phyloP scores from a whole-genome alignment of 2,888 invertebrate genomes.

The Ennomos quercinarius region DNA sequence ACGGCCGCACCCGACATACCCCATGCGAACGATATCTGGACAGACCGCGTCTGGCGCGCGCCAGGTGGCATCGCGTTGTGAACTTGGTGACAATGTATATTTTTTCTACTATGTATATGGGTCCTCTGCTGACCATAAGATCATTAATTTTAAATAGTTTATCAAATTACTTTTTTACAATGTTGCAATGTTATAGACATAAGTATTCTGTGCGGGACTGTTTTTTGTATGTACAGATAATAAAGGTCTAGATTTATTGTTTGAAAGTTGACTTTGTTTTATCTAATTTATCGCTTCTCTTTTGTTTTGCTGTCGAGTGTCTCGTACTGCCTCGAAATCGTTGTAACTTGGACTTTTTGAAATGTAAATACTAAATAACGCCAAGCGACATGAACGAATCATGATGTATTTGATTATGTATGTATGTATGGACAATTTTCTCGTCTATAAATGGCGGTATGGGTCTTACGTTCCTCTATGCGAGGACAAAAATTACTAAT shows the following conservation, averaged over 20 bases:
- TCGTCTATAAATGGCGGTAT: constrained; percentile 41
- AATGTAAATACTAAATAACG: constrained; percentile 70
- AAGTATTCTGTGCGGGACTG: constrained; percentile 63
- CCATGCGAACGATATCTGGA: constrained; percentile 3
- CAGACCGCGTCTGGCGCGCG: constrained; percentile 26
- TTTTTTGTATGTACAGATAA: constrained; percentile 64
- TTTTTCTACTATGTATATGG: constrained; percentile 82
- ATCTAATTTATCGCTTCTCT: constrained; percentile 36
- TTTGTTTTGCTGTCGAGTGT: constrained; percentile 7
- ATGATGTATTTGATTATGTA: constrained; percentile 40
- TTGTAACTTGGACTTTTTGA: constrained; percentile 24
- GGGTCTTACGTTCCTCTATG: constrained; percentile 30
- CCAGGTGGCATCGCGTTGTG: constrained; percentile 52
- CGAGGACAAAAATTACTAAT: constrained; percentile 33
- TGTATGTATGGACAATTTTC: constrained; percentile 43
- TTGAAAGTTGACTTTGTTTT: constrained; percentile 31
- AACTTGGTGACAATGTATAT: constrained; percentile 77
- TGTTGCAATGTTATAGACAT: constrained; percentile 70
- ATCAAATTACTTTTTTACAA: constrained; percentile 57
- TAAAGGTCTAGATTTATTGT: constrained; percentile 49
- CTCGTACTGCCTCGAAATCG: constrained; percentile 2
- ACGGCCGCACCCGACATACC: constrained; percentile 2
- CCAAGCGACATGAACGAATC: constrained; percentile 59
- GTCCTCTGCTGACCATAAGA: constrained; percentile 57
- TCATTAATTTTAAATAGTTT: constrained; percentile 55